Evolutionary conservation across 1,140 invertebrate genomes (phyloP).

Genomic region (Anagrus nilaparvatae): DNA sequence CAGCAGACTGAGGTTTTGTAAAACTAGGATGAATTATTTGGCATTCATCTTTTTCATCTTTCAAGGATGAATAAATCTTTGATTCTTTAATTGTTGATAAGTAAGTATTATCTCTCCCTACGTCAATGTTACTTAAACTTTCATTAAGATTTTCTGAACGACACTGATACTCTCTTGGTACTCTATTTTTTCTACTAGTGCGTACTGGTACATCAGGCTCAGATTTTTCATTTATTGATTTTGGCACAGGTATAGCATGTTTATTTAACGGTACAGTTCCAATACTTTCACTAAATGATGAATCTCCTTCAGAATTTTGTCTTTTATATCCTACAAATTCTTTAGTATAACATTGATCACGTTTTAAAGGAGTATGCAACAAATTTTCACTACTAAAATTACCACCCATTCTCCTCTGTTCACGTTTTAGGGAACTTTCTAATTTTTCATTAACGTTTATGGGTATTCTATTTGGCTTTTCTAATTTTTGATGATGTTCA

Average conservation of each 20-base stretch:
- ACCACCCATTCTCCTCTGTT: slow-evolving; percentile 33
- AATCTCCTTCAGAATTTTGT: slow-evolving; percentile 39
- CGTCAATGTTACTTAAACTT: too few relatives aligned
- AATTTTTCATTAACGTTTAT: slow-evolving; percentile 26
- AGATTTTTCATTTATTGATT: slow-evolving; percentile 29
- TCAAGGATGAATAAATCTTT: too few relatives aligned
- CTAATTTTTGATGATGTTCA: slow-evolving; percentile 32
- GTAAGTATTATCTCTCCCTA: too few relatives aligned
- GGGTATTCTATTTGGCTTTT: slow-evolving; percentile 29
- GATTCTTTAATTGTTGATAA: slow-evolving; percentile 9
- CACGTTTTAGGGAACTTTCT: slow-evolving; percentile 20
- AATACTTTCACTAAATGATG: slow-evolving; percentile 13
- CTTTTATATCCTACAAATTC: slow-evolving; percentile 28
- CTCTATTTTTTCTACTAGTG: slow-evolving; percentile 35
- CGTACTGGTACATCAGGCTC: slow-evolving; percentile 40
- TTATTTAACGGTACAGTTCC: not conserved
- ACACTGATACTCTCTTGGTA: slow-evolving; percentile 33
- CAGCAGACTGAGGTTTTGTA: slow-evolving; percentile 27
- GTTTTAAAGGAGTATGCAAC: slow-evolving; percentile 14
- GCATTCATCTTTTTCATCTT: too few relatives aligned
- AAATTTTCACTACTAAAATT: slow-evolving; percentile 23
- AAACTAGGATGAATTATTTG: too few relatives aligned
- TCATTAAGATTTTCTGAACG: slow-evolving; percentile 23
- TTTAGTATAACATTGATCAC: slow-evolving; percentile 23
- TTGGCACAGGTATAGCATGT: too few relatives aligned